Evolutionary conservation across 2,888 invertebrate genomes (phyloP).

Genomic region (Didymodactylos carnosus): DNA sequence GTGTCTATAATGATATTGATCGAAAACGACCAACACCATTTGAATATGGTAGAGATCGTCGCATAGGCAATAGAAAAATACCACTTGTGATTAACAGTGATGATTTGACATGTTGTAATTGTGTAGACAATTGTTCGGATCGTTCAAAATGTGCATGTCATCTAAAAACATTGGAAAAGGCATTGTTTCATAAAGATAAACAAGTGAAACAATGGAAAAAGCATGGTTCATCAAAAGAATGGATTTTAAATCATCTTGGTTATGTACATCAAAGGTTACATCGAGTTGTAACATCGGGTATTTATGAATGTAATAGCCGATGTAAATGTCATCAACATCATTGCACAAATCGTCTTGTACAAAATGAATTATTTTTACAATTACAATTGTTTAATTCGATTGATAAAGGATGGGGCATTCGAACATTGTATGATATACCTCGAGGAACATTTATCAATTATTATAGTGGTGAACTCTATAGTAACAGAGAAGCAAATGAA

Average conservation of each 20-base stretch:
- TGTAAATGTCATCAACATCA: conserved; percentile 50
- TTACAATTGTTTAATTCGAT: conserved; percentile 79
- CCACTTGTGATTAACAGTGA: no score
- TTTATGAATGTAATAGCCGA: conserved; percentile 75
- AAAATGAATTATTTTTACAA: conserved; percentile 55
- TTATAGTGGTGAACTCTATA: background rate
- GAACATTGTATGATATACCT: conserved; percentile 81
- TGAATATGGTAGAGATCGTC: background rate
- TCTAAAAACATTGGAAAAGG: conserved; percentile 63
- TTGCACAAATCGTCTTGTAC: conserved; percentile 80
- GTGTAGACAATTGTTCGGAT: conserved; percentile 48
- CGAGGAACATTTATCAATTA: background rate
- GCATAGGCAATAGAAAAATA: no score
- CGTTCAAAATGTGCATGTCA: conserved; percentile 70
- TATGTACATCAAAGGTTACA: background rate
- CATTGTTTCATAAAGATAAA: conserved; percentile 20
- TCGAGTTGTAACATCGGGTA: conserved; percentile 25
- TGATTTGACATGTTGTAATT: background rate
- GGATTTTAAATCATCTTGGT: background rate
- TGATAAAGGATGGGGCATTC: conserved; percentile 73
- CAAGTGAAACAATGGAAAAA: background rate
- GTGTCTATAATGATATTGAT: background rate
- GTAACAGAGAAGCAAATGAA: background rate
- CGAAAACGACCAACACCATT: background rate
- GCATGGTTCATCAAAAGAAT: background rate